Base-by-base conservation (phyloP, 2,888 invertebrate genomes). In the Phlogophora meticulosa region DNA sequence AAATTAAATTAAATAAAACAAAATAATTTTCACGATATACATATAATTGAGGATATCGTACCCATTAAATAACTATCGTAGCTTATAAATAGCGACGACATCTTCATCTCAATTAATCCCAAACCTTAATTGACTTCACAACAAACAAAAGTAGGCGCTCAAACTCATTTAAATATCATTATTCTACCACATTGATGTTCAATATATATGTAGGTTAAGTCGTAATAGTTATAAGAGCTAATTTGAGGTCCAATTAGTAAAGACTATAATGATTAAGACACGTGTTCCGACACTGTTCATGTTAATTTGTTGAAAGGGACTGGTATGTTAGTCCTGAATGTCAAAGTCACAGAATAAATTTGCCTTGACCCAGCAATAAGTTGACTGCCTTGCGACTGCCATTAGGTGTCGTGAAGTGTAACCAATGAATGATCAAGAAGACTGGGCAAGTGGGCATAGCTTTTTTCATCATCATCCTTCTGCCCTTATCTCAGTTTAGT, bases 251-350 rank as follows among this genome's bases (percentile, higher is more conserved):
- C 68, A 68, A 73, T 78, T 69, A 69, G 60, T 53, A 11, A 15
- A 46, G 45, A 49, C 24, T 53, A 28, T 28, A 77, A 42, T 57
- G 52, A 49, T n/a, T 36, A 42, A 0, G 45, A 76, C 59, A 38
- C 53, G 48, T 75, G 67, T 49, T 17, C 49, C 64, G 40, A 32
- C 53, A 10, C 17, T 60, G 46, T 45, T 66, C 57, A 60, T 73
- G 62, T 5, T 69, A 75, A 69, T 76, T 24, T 45, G 10, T 74
- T 72, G 75, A 68, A 67, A 60, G 75, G 74, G 36, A 72, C 22
- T 53, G 4, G 13, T n/a, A n/a, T 38, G 32, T 0, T 57, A 17
- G 15, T 32, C 17, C 13, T 55, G 60, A 73, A 66, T 73, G 51
- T 73, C 71, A 73, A 57, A 72, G 66, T 15, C 61, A 60, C 7